A percentile compares a stretch with the other conserved stretches of the same genome.
These are phyloP conservation scores for Rhysida immarginata DNA, from an alignment of 1,140 invertebrate genomes.

Conservation along the genomic window DNA sequence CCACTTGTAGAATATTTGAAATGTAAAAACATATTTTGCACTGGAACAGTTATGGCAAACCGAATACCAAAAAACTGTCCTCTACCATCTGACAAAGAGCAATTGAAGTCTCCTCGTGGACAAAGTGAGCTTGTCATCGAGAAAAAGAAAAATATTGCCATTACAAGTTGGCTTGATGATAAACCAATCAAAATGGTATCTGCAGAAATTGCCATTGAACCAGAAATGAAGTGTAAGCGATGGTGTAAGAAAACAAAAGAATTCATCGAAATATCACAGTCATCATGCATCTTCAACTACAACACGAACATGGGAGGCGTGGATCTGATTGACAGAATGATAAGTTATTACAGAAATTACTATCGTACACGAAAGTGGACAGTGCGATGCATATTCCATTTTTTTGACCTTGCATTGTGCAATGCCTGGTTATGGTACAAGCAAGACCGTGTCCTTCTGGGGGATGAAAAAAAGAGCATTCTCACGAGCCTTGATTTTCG, in stretches of 20 bases:
- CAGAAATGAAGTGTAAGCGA: neutral
- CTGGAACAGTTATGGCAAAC: too few species aligned
- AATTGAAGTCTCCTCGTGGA: neutral
- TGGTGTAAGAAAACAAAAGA: neutral
- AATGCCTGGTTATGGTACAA: constrained; percentile 18
- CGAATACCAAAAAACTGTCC: too few species aligned
- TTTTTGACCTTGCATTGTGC: constrained; percentile 12
- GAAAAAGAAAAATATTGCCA: neutral
- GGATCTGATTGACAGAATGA: constrained; percentile 15
- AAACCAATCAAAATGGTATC: neutral
- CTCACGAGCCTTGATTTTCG: neutral
- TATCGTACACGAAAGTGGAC: constrained; percentile 18
- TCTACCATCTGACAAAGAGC: neutral
- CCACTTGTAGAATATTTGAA: too few species aligned
- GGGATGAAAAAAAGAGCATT: neutral
- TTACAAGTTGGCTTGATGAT: neutral
- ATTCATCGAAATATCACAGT: too few species aligned
- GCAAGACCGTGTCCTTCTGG: neutral
- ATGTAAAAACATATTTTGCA: too few species aligned
- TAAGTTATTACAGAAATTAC: constrained; percentile 12
- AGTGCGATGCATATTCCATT: constrained; percentile 17
- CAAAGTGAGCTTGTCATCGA: neutral
- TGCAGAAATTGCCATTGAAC: neutral
- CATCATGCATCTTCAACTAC: too few species aligned
- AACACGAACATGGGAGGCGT: too few species aligned